phyloP scores from a whole-genome alignment of 2,113 vertebrate species.

The Syngnathus typhle region DNA sequence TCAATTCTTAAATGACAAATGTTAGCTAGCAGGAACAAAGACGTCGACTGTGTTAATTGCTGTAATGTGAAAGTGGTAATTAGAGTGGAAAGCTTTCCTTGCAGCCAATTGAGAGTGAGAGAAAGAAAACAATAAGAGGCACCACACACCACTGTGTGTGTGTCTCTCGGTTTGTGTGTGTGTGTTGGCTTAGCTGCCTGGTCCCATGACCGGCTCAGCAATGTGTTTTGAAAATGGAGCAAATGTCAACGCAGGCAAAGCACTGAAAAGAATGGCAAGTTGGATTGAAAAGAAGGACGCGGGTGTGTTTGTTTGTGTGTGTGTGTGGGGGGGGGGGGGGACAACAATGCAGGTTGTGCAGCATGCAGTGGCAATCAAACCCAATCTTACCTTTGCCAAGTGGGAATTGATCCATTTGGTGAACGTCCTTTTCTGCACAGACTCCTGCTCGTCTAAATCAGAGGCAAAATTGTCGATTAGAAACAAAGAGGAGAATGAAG shows the following conservation, averaged over 20 bases:
- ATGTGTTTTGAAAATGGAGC: slow-evolving; percentile 37
- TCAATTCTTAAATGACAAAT: slow-evolving; percentile 36
- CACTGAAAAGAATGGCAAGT: slow-evolving; percentile 12
- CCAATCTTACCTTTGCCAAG: slow-evolving; percentile 85
- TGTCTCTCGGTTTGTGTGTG: slow-evolving; percentile 20
- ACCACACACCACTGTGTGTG: background rate
- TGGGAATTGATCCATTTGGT: slow-evolving; percentile 99
- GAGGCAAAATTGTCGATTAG: background rate
- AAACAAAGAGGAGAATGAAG: too few relatives aligned
- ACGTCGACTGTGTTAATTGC: slow-evolving; percentile 35
- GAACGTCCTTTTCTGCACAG: slow-evolving; percentile 96
- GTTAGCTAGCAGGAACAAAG: slow-evolving; percentile 35
- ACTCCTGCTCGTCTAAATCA: slow-evolving; percentile 92
- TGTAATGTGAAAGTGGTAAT: slow-evolving; percentile 48
- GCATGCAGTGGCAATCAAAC: slow-evolving; percentile 29
- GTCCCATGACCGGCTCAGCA: slow-evolving; percentile 45
- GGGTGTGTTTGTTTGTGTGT: background rate
- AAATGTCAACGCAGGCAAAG: slow-evolving; percentile 22
- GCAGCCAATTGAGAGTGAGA: slow-evolving; percentile 38
- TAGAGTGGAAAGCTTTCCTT: slow-evolving; percentile 54
- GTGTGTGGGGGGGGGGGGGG: background rate
- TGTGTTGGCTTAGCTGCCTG: slow-evolving; percentile 34
- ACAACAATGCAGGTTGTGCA: slow-evolving; percentile 40
- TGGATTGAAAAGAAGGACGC: slow-evolving; percentile 15
- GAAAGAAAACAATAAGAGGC: slow-evolving; percentile 25